Conservation (phyloP, 1,140 invertebrate genomes). For the Ptiloglossa arizonensis region DNA sequence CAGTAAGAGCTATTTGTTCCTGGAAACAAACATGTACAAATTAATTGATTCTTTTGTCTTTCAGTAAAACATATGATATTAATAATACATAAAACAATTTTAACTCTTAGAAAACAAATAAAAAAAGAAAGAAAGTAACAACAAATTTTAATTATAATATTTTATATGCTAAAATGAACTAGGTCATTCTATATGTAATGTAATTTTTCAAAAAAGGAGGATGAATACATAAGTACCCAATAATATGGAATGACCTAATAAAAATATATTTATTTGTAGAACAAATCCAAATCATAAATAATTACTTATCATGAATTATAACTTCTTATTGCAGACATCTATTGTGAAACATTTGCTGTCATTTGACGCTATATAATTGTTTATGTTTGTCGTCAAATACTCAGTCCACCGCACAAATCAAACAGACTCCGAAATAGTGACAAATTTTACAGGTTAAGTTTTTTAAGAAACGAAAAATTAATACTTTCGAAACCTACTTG, state of each 20-base stretch:
- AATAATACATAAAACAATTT: background rate
- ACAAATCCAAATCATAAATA: background rate
- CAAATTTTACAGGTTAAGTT: slow-evolving; percentile 59
- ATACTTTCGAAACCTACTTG: slow-evolving; percentile 77
- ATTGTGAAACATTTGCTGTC: background rate
- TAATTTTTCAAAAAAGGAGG: too few species aligned
- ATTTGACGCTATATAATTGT: background rate
- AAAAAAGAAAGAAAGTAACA: background rate
- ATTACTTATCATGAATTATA: background rate
- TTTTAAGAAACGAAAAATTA: background rate
- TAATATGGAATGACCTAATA: too few species aligned
- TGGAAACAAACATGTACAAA: slow-evolving; percentile 67
- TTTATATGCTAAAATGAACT: too few species aligned
- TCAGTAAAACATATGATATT: slow-evolving; percentile 2
- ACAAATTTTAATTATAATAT: background rate
- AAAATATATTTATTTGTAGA: background rate
- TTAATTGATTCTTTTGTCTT: background rate
- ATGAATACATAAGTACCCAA: background rate
- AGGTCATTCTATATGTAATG: too few species aligned
- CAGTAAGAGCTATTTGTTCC: slow-evolving; percentile 87
- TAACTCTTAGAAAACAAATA: background rate
- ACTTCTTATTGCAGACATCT: background rate
- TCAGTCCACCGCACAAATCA: background rate
- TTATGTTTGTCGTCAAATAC: background rate
- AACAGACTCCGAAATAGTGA: background rate